A percentile compares a stretch with the other conserved stretches of the same genome.
Conservation (phyloP, 92 coral and sea anemone genomes). For the Blastomussa wellsi region DNA sequence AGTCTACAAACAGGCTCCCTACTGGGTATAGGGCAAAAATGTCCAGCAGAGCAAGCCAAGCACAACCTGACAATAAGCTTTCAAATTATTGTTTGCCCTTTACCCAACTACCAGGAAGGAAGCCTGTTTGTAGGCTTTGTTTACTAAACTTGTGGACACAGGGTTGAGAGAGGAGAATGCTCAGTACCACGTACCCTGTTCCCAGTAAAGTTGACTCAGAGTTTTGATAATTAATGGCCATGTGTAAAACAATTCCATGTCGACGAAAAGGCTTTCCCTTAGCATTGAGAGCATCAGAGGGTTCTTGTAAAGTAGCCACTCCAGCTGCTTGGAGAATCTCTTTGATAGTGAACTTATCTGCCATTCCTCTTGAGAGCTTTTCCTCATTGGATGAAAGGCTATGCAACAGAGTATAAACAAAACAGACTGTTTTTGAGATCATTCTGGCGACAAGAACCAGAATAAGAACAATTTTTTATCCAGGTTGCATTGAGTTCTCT, state of each 20-base stretch:
- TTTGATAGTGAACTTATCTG: constrained; percentile 78
- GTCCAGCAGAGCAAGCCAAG: too few relatives aligned
- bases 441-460: neutral
- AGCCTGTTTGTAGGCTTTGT: neutral
- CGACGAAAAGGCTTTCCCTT: constrained; percentile 90
- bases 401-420: neutral
- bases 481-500: too few relatives aligned
- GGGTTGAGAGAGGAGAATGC: neutral
- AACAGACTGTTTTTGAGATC: neutral
- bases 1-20: too few relatives aligned
- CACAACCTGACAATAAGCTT: too few relatives aligned
- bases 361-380: constrained; percentile 45
- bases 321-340: constrained; percentile 92
- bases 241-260: constrained; percentile 92
- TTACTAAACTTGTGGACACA: neutral
- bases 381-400: constrained; percentile 46
- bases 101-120: neutral
- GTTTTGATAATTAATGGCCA: constrained; percentile 80
- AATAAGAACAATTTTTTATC: neutral
- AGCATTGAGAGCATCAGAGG: constrained; percentile 93
- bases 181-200: constrained; percentile 52
- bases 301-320: constrained; percentile 64
- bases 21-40: too few relatives aligned
- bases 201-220: constrained; percentile 82
- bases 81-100: too few relatives aligned